These are phyloP conservation scores for Sebastes steindachneri DNA, from an alignment of 2,797 vertebrate species.

Conservation along the genomic window DNA sequence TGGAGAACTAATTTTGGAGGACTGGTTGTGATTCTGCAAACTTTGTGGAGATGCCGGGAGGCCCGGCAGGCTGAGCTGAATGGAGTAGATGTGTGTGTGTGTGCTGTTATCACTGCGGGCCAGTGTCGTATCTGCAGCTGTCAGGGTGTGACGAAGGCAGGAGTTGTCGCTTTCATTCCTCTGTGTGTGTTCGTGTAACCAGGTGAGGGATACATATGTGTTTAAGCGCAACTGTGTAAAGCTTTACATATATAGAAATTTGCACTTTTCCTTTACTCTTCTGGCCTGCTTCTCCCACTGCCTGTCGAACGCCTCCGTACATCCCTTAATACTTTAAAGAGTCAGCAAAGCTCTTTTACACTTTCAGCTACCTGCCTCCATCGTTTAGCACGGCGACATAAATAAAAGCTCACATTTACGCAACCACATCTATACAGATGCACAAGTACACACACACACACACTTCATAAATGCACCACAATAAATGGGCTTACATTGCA, in stretches of 20 bases:
- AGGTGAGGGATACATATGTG: constrained; percentile 24
- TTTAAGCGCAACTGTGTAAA: constrained; percentile 13
- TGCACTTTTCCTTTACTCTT: neutral
- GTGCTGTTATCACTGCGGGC: constrained; percentile 44
- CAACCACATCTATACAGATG: neutral
- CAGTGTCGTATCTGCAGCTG: constrained; percentile 53
- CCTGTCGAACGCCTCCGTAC: neutral
- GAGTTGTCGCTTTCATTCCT: constrained; percentile 31
- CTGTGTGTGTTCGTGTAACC: neutral
- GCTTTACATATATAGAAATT: constrained; percentile 17
- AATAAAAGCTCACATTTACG: constrained; percentile 15
- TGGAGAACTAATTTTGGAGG: neutral
- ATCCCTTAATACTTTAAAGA: constrained; percentile 25
- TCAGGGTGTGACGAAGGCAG: constrained; percentile 32
- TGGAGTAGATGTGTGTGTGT: neutral
- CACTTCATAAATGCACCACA: constrained; percentile 24
- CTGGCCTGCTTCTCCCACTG: neutral
- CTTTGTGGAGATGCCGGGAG: neutral
- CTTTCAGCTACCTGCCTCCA: constrained; percentile 13
- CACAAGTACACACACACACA: neutral
- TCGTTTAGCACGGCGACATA: neutral
- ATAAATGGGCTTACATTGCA: constrained; percentile 60
- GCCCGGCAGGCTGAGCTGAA: constrained; percentile 11
- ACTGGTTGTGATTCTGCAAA: neutral
- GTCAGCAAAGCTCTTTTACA: constrained; percentile 55